Evolutionary conservation across 2,113 vertebrate species (phyloP).

Genomic region (Pterocles orientalis): DNA sequence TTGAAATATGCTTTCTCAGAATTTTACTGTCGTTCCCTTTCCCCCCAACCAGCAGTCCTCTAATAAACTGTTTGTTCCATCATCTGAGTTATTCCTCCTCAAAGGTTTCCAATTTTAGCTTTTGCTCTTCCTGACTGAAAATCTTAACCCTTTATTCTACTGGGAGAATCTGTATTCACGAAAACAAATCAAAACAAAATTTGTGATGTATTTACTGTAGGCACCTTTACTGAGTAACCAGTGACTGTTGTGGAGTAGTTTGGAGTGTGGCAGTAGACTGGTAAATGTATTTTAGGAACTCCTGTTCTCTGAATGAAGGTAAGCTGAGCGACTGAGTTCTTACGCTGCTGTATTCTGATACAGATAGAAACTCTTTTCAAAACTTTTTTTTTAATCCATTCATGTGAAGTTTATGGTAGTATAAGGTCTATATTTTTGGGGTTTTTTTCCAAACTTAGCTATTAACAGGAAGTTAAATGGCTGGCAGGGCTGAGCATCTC

Average conservation of each 20-base stretch:
- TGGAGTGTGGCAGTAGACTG: background rate
- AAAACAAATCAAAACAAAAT: background rate
- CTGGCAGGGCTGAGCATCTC: background rate
- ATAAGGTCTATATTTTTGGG: accelerated
- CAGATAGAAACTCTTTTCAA: background rate
- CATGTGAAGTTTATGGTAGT: background rate
- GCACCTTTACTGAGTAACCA: background rate
- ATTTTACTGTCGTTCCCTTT: background rate
- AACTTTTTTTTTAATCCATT: background rate
- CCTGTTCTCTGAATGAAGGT: background rate
- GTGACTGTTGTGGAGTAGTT: background rate
- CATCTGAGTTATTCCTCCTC: background rate
- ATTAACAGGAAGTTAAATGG: background rate
- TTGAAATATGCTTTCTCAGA: background rate
- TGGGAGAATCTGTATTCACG: background rate
- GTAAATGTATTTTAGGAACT: background rate
- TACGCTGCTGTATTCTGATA: accelerated
- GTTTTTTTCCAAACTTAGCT: background rate
- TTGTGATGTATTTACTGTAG: background rate
- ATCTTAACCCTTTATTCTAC: background rate
- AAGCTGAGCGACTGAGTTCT: background rate
- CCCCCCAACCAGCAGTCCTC: background rate
- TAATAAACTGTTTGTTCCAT: background rate
- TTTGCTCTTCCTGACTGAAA: background rate
- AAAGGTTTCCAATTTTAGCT: background rate